phyloP scores from a whole-genome alignment of 2,113 vertebrate species.

The Struthidea cinerea region DNA sequence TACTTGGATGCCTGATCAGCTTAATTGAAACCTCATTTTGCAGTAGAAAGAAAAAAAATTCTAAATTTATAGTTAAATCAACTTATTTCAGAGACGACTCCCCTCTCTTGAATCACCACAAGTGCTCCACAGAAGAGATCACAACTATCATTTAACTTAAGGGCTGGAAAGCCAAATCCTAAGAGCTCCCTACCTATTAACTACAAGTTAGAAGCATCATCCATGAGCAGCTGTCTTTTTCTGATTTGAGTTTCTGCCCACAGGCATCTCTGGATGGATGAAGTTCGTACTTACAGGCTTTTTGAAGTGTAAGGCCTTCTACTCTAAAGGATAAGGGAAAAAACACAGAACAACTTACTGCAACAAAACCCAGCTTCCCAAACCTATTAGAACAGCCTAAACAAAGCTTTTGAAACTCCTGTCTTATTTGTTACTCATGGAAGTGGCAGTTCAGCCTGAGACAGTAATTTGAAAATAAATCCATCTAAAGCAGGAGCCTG shows the following conservation, averaged over 20 bases:
- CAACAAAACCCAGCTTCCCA: neutral
- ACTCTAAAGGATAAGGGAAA: neutral
- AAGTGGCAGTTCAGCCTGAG: neutral
- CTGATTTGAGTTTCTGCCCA: neutral
- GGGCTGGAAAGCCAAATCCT: neutral
- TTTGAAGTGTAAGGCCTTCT: neutral
- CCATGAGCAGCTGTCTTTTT: neutral
- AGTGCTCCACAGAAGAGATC: neutral
- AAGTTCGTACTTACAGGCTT: neutral
- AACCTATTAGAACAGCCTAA: neutral
- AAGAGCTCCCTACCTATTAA: neutral
- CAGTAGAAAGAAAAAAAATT: accelerated
- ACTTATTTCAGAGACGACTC: neutral
- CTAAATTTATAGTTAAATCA: neutral
- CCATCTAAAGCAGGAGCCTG: neutral
- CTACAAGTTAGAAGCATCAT: neutral
- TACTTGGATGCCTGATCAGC: neutral
- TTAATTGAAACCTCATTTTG: neutral
- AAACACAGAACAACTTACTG: neutral
- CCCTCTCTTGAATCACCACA: neutral
- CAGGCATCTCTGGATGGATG: neutral
- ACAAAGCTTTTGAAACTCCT: neutral
- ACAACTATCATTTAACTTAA: neutral
- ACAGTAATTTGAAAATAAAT: neutral
- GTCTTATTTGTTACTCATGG: neutral